Evolutionary conservation across 2,888 invertebrate species (phyloP).

Genomic region (Thelaira solivaga): DNA sequence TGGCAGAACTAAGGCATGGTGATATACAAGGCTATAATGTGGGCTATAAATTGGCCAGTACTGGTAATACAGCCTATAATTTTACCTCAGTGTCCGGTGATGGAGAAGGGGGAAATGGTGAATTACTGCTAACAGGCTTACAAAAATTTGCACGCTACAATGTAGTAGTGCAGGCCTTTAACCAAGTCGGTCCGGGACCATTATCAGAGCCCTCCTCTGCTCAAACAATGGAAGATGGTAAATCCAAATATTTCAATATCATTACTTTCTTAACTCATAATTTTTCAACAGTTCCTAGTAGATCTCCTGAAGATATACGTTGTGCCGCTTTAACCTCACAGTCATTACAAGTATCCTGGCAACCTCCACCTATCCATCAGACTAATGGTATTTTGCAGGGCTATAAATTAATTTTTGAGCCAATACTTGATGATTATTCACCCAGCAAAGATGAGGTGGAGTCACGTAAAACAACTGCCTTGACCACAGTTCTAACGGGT

Average conservation of each 20-base stretch:
- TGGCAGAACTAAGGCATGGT: conserved; percentile 84
- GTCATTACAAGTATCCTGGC: conserved; percentile 88
- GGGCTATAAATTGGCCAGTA: conserved; percentile 77
- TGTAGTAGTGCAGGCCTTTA: conserved; percentile 85
- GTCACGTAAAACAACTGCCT: conserved; percentile 82
- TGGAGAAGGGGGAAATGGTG: conserved; percentile 83
- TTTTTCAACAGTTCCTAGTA: conserved; percentile 82
- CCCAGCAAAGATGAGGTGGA: conserved; percentile 79
- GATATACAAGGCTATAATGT: conserved; percentile 87
- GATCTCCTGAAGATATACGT: conserved; percentile 86
- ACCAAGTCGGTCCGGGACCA: conserved; percentile 86
- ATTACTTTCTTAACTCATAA: not conserved
- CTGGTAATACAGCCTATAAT: conserved; percentile 80
- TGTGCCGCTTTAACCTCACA: conserved; percentile 86
- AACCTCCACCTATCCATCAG: conserved; percentile 84
- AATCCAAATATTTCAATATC: not conserved
- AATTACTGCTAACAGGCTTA: conserved; percentile 81
- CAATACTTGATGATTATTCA: conserved; percentile 79
- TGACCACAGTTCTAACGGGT: conserved; percentile 83
- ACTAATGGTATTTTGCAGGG: conserved; percentile 88
- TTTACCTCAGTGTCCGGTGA: conserved; percentile 84
- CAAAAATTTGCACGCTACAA: conserved; percentile 83
- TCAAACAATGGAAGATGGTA: conserved; percentile 87
- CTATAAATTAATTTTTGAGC: conserved; percentile 84
- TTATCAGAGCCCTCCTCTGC: conserved; percentile 83